These are phyloP conservation scores for Drosophila nr. medialis DNA, from an alignment of 2,888 invertebrate species.

Conservation along the genomic window DNA sequence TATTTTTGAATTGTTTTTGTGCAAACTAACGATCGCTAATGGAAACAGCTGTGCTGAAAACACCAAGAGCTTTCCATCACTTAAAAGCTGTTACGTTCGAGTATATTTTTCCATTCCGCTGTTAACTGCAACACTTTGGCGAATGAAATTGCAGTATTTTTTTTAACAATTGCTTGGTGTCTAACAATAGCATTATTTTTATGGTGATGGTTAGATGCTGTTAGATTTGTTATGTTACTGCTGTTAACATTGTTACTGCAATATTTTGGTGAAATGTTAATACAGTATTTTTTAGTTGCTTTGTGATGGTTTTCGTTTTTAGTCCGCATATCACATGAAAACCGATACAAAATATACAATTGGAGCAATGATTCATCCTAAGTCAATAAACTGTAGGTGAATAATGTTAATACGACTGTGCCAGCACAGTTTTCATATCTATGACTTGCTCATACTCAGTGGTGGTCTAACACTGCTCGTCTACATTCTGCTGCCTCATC, in stretches of 20 bases:
- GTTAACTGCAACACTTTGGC: not conserved
- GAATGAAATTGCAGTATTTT: conserved; percentile 1
- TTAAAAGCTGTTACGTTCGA: not conserved
- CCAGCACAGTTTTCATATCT: conserved; percentile 67
- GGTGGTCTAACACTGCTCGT: conserved; percentile 62
- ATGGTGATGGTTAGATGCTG: not conserved
- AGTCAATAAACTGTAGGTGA: conserved; percentile 21
- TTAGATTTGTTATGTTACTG: not conserved
- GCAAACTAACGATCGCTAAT: not conserved
- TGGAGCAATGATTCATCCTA: conserved; percentile 25
- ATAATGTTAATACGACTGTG: conserved; percentile 71
- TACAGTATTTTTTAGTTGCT: conserved; percentile 2
- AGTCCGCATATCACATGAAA: not conserved
- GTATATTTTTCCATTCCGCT: not conserved
- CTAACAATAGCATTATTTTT: not conserved
- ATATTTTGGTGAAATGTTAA: not conserved
- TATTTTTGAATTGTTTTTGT: not conserved
- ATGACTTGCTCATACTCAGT: conserved; percentile 64
- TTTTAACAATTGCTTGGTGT: not conserved
- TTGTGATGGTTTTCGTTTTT: conserved; percentile 4
- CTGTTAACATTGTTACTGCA: not conserved
- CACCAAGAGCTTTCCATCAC: not conserved
- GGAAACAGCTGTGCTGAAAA: conserved; percentile 3
- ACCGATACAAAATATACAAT: not conserved
- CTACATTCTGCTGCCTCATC: conserved; percentile 78